Evolutionary conservation across 92 coral and sea anemone species (phyloP), one percentile per base, ranked within the genome.

Genomic region (Phenganax marumi): DNA sequence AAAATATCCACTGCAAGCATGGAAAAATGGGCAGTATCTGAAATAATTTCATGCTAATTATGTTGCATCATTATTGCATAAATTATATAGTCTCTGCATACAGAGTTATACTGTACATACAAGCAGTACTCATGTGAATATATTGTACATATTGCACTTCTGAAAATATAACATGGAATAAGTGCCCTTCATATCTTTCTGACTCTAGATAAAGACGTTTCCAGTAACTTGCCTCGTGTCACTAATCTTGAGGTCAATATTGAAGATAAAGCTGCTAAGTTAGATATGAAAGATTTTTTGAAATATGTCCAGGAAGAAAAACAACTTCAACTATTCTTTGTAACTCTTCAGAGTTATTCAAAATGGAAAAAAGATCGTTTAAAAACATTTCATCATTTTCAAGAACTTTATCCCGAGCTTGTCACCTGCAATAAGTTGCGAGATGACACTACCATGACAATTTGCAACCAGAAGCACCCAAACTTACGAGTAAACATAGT

Each of bases 351-450:
- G 49, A 90, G 84, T 60, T 96, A 96, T 72, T 84, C 89, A 43
- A 85, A 85, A 9, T 91, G 93, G 91, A 79, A 79, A 60, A 85
- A 79, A 48, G 81, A 87, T 73, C 84, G 99, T 57, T 69, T 74
- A 46, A 89, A 86, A 84, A 89, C 99, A 50, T 92, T 91, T 71
- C 68, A 51, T 49, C 97, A 92, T 70, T 96, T 96, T 72, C 88
- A 88, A 43, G 58, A 86, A 48, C 89, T 89, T 73, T 96, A 90
- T 39, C 96, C 96, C 12, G 90, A 89, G 24, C 17, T 70, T 64
- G 92, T 90, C 13, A 88, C 86, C 54, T 64, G 86, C 54, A 63
- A 79, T 76, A 79, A 70, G 6, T 75, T 89, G 52, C 78, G 87
- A 13, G 79, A 69, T 66, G 90, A 90, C 81, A 85, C 83, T 17